Evolutionary conservation across 2,113 vertebrate genomes (phyloP).

Genomic region (Silurus glanis): DNA sequence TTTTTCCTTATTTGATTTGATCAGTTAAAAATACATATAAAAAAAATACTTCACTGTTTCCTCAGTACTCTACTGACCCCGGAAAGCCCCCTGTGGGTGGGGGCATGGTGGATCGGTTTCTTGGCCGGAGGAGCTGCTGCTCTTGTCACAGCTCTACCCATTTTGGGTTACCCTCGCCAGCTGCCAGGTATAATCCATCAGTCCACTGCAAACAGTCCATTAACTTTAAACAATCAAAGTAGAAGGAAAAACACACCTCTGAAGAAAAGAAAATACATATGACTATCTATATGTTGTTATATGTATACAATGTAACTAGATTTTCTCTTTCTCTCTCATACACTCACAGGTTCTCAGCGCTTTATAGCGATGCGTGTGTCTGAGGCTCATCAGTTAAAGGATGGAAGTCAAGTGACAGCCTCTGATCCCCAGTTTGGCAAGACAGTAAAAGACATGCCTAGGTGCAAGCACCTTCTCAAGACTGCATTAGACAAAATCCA

Average conservation of each 20-base stretch:
- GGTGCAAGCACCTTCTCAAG: slow-evolving; percentile 64
- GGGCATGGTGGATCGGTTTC: slow-evolving; percentile 96
- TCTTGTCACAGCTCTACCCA: slow-evolving; percentile 81
- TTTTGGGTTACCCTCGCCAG: slow-evolving; percentile 88
- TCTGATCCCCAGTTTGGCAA: slow-evolving; percentile 85
- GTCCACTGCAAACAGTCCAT: neutral
- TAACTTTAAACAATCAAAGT: neutral
- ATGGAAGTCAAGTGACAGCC: slow-evolving; percentile 70
- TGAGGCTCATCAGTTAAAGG: slow-evolving; percentile 83
- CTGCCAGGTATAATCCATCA: slow-evolving; percentile 79
- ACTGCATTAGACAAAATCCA: neutral
- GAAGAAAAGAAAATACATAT: neutral
- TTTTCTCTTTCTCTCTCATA: neutral
- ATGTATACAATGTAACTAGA: neutral
- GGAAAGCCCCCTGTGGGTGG: slow-evolving; percentile 89
- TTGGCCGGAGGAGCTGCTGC: slow-evolving; percentile 81
- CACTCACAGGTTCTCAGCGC: slow-evolving; percentile 80
- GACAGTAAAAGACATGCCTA: slow-evolving; percentile 86
- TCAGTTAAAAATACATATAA: slow-evolving; percentile 1
- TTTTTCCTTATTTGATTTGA: neutral
- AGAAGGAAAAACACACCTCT: neutral
- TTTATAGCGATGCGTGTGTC: slow-evolving; percentile 81
- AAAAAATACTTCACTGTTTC: neutral
- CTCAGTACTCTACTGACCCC: slow-evolving; percentile 77
- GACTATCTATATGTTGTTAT: neutral